Evolutionary conservation across 2,113 vertebrate genomes (phyloP), one percentile per base, ranked within the genome.

Genomic region (Hipposideros armiger): DNA sequence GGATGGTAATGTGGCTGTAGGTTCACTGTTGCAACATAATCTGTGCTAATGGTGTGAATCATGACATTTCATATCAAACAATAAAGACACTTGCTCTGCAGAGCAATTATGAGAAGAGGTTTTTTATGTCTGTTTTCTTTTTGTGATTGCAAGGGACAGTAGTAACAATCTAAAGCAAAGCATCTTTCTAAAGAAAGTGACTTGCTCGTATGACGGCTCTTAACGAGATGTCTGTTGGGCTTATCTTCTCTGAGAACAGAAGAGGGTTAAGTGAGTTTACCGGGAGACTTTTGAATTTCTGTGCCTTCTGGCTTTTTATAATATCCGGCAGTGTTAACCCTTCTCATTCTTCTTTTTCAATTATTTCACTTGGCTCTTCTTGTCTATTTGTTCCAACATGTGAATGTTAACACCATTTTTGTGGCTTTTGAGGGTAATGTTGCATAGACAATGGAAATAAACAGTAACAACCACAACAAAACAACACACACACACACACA

Each of bases 201-300:
- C 42, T 81, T 62, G 24, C n/a, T 90, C 72, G 45, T 28, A 9
- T 72, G 15, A n/a, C 76, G 47, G 20, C 72, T 88, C 32, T 81
- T 67, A 76, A 40, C 7, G 58, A 40, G 40, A n/a, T 66, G 4
- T n/a, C 54, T 91, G 3, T 30, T 54, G 40, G 76, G 17, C 4
- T 92, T 32, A 84, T 94, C 84, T 89, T 78, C 73, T 73, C 0
- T 90, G 66, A 77, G 76, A 90, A 73, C 11, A 90, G 42, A 4
- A 83, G 16, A 60, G 26, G 22, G 3, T 47, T 92, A 66, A 83
- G 26, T 15, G 40, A 90, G 32, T 50, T 94, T 66, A 78, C 0
- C 42, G 30, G 6, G 40, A 95, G 40, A 91, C 62, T 91, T 96
- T 81, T 8, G 82, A 22, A 73, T 89, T 73, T 91, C 22, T 89